Base-by-base conservation (phyloP, 2,888 invertebrate genomes). In the Eupithecia dodoneata region DNA sequence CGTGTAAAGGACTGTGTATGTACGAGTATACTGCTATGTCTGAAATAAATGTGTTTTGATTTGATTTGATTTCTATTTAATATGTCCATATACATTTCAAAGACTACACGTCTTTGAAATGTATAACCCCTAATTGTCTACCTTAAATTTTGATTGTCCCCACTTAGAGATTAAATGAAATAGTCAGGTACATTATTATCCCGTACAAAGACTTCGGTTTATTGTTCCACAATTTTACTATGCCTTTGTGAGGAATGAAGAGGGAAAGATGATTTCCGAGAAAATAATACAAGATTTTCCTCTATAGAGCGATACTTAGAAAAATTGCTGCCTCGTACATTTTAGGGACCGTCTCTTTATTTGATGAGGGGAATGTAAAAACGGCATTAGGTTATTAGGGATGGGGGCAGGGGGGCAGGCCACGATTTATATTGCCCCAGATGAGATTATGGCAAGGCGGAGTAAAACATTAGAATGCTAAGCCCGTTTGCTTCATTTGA, bases 281-380 rank as follows among this genome's bases (percentile, higher is more conserved):
- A 87, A 89, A 91, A 90, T 90, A 89, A 90, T 89, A 88, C 87
- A 85, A 88, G 87, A 88, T 90, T 91, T 89, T 88, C 86, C 85
- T 83, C 82, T 84, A 84, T 87, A 87, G 88, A 87, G 88, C 87
- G 79, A 78, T 81, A 79, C 77, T 82, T 78, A 89, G 88, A 86
- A 87, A 89, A 88, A 92, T 91, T 90, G 85, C 87, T 90, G 85
- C 86, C 87, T 87, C 88, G 86, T 88, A 90, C 89, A 90, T 89
- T 88, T 90, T 87, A 85, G 86, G 86, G 83, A 84, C 84, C 83
- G 86, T 84, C 87, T 89, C 89, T 91, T 92, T 91, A 92, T 92
- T 92, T 91, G 90, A 92, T 90, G 91, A 91, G 87, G 83, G 84
- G 88, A 88, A 90, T 90, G 91, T 91, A 91, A 92, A 92, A 92